Evolutionary conservation across 1,140 invertebrate species (phyloP).

Genomic region (Nasonia vitripennis): DNA sequence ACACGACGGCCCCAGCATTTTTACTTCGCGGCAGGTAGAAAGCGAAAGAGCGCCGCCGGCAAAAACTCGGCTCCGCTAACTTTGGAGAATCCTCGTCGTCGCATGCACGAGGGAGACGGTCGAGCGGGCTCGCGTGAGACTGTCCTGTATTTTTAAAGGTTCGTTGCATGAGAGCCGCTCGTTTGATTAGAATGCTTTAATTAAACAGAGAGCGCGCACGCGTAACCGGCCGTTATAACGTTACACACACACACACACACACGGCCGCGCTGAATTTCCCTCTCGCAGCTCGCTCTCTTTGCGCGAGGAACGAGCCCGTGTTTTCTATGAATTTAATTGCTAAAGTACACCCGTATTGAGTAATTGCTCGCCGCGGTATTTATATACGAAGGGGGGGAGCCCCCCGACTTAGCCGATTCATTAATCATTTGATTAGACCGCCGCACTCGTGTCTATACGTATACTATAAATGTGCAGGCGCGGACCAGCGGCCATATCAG

Average conservation of each 20-base stretch:
- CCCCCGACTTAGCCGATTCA: slow-evolving; percentile 27
- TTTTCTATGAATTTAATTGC: slow-evolving; percentile 42
- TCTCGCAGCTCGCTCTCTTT: not conserved
- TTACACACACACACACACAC: not conserved
- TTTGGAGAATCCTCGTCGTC: slow-evolving; percentile 7
- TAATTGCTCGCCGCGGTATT: slow-evolving; percentile 33
- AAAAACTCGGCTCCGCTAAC: not conserved
- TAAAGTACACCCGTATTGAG: slow-evolving; percentile 19
- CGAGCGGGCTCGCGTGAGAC: slow-evolving; percentile 24
- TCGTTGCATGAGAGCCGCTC: slow-evolving; percentile 35
- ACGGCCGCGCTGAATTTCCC: not conserved
- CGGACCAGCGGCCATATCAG: not conserved
- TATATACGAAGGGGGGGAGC: slow-evolving; percentile 1
- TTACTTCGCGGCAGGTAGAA: not conserved
- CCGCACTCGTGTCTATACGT: not conserved
- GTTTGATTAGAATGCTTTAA: slow-evolving; percentile 50
- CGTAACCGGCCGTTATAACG: slow-evolving; percentile 12
- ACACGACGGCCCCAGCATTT: not conserved
- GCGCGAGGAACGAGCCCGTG: not conserved
- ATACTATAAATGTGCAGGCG: not conserved
- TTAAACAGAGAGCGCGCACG: slow-evolving; percentile 43
- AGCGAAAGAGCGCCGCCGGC: not conserved
- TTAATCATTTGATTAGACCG: slow-evolving; percentile 47
- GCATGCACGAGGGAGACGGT: not conserved
- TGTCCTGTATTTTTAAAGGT: slow-evolving; percentile 38